These are phyloP conservation scores for Sebastes diploproa DNA, from an alignment of 2,797 vertebrate genomes.

Conservation along the genomic window DNA sequence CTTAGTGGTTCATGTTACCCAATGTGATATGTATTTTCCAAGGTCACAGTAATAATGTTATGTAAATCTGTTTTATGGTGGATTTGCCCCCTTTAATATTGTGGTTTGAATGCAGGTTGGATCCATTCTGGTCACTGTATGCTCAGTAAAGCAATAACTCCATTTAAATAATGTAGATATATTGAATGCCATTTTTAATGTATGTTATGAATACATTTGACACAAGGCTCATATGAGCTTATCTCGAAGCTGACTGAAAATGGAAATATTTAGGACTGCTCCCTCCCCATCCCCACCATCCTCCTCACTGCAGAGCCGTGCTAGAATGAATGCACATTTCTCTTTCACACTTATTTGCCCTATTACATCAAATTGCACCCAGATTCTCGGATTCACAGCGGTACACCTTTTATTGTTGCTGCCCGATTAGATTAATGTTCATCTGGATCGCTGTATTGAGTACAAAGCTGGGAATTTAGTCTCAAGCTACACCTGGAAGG, in stretches of 20 bases:
- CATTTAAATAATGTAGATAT: constrained; percentile 63
- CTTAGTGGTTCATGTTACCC: neutral
- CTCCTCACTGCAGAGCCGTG: constrained; percentile 1
- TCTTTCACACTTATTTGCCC: constrained; percentile 40
- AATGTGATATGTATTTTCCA: constrained; percentile 20
- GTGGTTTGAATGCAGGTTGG: constrained; percentile 34
- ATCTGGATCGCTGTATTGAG: neutral
- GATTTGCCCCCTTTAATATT: constrained; percentile 41
- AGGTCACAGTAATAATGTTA: constrained; percentile 38
- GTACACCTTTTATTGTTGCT: constrained; percentile 21
- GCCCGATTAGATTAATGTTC: constrained; percentile 35
- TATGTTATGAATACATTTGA: constrained; percentile 66
- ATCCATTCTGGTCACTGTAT: constrained; percentile 18
- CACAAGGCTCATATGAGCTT: constrained; percentile 37
- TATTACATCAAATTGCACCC: constrained; percentile 46
- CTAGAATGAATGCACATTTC: constrained; percentile 16
- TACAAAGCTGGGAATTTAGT: neutral
- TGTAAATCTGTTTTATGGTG: constrained; percentile 47
- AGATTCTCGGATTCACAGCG: constrained; percentile 20
- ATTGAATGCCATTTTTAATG: constrained; percentile 66
- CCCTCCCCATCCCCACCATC: neutral
- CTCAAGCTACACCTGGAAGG: neutral
- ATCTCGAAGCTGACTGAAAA: constrained; percentile 48
- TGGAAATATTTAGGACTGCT: constrained; percentile 32
- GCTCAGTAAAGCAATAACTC: constrained; percentile 39